phyloP scores from a whole-genome alignment of 2,113 vertebrate genomes.

The Zingel zingel region DNA sequence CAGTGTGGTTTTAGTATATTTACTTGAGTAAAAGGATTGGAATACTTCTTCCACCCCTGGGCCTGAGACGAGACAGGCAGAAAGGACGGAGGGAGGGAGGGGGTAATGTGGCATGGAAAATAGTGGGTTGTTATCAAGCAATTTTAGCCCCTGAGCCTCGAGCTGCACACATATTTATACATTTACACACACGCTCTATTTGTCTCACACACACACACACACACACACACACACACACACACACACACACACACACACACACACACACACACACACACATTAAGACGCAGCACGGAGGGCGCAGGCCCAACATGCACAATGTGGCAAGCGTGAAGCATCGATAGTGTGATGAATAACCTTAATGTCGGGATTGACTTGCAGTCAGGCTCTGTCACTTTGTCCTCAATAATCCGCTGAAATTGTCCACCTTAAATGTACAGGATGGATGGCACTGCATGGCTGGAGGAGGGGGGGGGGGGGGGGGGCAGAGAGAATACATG shows the following conservation, averaged over 20 bases:
- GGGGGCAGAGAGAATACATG: background rate
- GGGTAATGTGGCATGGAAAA: slow-evolving; percentile 67
- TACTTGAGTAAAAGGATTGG: no score
- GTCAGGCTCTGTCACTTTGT: slow-evolving; percentile 46
- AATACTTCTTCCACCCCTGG: background rate
- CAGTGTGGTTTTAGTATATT: no score
- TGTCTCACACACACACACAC: background rate
- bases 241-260: slow-evolving; percentile 13
- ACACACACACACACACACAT: slow-evolving; percentile 6
- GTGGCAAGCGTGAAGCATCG: slow-evolving; percentile 40
- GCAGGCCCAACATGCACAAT: slow-evolving; percentile 34
- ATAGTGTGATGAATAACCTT: slow-evolving; percentile 68
- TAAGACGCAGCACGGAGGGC: background rate
- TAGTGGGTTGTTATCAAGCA: slow-evolving; percentile 58
- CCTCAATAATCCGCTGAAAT: slow-evolving; percentile 54
- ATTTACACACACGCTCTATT: background rate
- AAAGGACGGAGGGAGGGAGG: slow-evolving; percentile 5
- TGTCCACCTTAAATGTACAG: slow-evolving; percentile 48
- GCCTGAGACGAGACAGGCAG: slow-evolving; percentile 27
- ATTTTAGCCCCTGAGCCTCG: slow-evolving; percentile 45
- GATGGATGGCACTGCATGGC: slow-evolving; percentile 6
- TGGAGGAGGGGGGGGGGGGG: background rate
- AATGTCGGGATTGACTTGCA: slow-evolving; percentile 65
- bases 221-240: slow-evolving; percentile 2
- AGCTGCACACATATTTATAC: background rate